Base-by-base conservation (phyloP, 2,797 vertebrate genomes). In the Brotula barbata region DNA sequence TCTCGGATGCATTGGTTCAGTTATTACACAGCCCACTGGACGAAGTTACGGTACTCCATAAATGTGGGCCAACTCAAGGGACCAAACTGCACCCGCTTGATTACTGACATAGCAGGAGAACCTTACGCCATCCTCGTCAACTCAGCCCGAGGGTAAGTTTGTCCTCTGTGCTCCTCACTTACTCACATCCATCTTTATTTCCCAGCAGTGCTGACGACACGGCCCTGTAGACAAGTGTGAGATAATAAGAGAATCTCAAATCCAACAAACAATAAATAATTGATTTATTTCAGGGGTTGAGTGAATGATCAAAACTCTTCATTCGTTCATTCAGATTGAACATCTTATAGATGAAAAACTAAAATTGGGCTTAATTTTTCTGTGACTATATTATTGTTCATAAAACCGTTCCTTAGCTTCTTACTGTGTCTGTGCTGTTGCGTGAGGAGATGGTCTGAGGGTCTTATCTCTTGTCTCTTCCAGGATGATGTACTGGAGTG, bases 401-500 rank as follows among this genome's bases (percentile, higher is more conserved):
- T n/a, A n/a, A n/a, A n/a, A 14, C 13, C 14, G 5, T 39, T n/a
- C 7, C 13, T 15, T 14, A 5, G 37, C 3, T 39, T n/a, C 5
- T 39, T 15, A 39, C 2, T n/a, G n/a, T 39, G 15, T 39, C 13
- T 39, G 14, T 14, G 37, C 15, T 43, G 3, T 42, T 48, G 39
- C 23, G 44, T 13, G 39, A 64, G 5, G 22, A 14, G 7, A 19
- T 36, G 40, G 3, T 58, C 25, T 49, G 11, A 20, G 7, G 16
- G 42, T 15, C 12, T n/a, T 22, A 19, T 61, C 47, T 68, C 12
- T 61, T 65, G 6, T 72, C 19, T 66, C 19, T 57, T 76, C 21
- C 76, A 99, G 97, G 73, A 98, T 98, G 96, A 99, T 99, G 96
- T 99, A 99, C 79, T 99, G 97, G 97, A 97, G 95, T 14, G 96